phyloP scores from a whole-genome alignment of 2,797 vertebrate genomes.

The Scyliorhinus canicula region DNA sequence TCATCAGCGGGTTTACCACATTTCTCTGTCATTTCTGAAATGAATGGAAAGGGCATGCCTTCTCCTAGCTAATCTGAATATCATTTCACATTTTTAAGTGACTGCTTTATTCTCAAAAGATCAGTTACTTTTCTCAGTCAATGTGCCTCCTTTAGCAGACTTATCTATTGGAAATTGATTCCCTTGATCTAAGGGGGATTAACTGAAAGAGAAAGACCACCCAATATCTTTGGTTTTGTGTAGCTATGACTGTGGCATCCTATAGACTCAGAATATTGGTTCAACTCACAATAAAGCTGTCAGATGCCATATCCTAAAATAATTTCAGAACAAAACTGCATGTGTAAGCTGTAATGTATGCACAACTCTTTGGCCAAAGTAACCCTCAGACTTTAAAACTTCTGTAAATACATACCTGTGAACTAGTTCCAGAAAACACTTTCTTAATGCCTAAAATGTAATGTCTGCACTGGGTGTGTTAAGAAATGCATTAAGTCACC shows the following conservation, averaged over 20 bases:
- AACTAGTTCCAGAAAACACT: not conserved
- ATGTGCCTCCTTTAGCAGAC: not conserved
- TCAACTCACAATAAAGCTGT: constrained; percentile 34
- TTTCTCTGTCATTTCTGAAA: constrained; percentile 1
- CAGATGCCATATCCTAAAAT: not conserved
- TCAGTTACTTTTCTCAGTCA: constrained; percentile 28
- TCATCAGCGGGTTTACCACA: not conserved
- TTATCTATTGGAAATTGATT: constrained; percentile 43
- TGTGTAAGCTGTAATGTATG: not conserved
- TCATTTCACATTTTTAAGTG: constrained; percentile 7
- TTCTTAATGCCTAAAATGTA: not conserved
- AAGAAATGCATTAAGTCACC: not conserved
- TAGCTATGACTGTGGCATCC: constrained; percentile 17
- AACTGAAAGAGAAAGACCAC: constrained; percentile 42
- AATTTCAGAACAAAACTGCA: not conserved
- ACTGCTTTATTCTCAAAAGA: constrained; percentile 13
- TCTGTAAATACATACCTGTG: not conserved
- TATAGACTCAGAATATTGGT: not conserved
- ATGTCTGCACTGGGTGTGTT: not conserved
- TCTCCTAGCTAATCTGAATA: constrained; percentile 24
- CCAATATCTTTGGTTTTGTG: constrained; percentile 42
- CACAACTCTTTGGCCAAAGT: not conserved
- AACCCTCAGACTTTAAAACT: not conserved
- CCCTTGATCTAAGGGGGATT: constrained; percentile 46
- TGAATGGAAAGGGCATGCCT: constrained; percentile 12